Conservation (phyloP, 2,888 invertebrate genomes). For the Selenia dentaria region DNA sequence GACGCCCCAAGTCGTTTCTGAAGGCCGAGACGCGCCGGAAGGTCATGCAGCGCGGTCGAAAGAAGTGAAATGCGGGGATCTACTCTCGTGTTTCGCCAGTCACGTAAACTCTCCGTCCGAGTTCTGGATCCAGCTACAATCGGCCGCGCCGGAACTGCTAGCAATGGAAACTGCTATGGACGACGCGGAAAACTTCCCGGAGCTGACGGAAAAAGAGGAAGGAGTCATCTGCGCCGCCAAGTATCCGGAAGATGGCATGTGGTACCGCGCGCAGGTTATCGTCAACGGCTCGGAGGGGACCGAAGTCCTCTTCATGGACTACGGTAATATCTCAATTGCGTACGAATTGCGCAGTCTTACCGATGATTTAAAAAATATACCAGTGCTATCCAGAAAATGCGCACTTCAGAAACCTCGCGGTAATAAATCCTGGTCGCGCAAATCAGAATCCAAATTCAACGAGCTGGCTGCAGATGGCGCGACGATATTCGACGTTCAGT, state of each 20-base stretch:
- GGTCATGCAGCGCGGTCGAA: constrained; percentile 84
- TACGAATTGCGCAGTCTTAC: constrained; percentile 85
- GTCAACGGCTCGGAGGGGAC: constrained; percentile 82
- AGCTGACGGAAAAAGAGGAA: constrained; percentile 69
- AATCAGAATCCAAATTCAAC: constrained; percentile 87
- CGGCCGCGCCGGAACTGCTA: constrained; percentile 82
- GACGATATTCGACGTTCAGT: constrained; percentile 88
- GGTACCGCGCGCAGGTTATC: constrained; percentile 88
- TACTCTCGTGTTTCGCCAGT: constrained; percentile 88
- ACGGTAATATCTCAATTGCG: constrained; percentile 86
- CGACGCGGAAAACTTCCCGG: constrained; percentile 81
- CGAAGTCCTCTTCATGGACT: constrained; percentile 88
- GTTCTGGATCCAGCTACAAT: constrained; percentile 92
- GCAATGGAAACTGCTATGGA: constrained; percentile 84
- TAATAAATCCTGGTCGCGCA: constrained; percentile 86
- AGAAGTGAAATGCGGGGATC: constrained; percentile 70
- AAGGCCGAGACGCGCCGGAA: no score
- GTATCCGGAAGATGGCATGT: constrained; percentile 86
- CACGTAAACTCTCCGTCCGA: constrained; percentile 90
- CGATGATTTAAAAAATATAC: constrained; percentile 83
- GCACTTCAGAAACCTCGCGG: constrained; percentile 84
- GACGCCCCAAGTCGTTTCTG: constrained; percentile 51
- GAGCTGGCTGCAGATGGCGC: constrained; percentile 88
- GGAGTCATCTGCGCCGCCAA: constrained; percentile 87
- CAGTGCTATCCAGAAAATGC: constrained; percentile 86